Conservation (phyloP, 2,113 vertebrate genomes). For the Cariama cristata region DNA sequence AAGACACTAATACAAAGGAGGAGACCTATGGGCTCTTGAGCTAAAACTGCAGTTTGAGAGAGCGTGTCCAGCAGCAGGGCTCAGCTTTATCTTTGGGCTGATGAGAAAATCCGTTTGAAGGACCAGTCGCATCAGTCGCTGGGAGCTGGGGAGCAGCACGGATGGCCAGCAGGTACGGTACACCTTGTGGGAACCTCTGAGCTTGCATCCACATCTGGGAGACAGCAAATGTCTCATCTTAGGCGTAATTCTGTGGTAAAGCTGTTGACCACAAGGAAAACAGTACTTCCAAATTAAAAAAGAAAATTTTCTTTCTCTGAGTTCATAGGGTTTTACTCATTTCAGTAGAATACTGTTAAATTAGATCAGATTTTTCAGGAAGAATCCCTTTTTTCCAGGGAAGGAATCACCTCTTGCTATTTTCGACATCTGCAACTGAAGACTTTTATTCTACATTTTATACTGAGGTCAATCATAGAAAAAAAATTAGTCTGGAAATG, state of each 20-base stretch:
- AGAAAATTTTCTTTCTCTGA: neutral
- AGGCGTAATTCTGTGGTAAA: neutral
- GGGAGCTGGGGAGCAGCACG: neutral
- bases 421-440: neutral
- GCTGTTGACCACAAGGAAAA: neutral
- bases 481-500: neutral
- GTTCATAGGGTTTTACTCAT: neutral
- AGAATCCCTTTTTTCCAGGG: neutral
- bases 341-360: neutral
- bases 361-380: neutral
- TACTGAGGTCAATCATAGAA: neutral
- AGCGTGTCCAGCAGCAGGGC: accelerated
- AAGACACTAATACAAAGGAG: neutral
- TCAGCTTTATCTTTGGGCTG: neutral
- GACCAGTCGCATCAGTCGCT: accelerated
- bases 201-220: accelerated
- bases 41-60: neutral
- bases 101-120: neutral
- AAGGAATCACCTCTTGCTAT: neutral
- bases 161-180: neutral
- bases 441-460: neutral
- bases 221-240: neutral
- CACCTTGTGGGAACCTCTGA: accelerated
- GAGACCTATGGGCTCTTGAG: neutral
- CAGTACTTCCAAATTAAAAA: neutral